A percentile compares a stretch with the other conserved stretches of the same genome.
phyloP scores from a whole-genome alignment of 2,113 vertebrate species.

The Petaurus breviceps region DNA sequence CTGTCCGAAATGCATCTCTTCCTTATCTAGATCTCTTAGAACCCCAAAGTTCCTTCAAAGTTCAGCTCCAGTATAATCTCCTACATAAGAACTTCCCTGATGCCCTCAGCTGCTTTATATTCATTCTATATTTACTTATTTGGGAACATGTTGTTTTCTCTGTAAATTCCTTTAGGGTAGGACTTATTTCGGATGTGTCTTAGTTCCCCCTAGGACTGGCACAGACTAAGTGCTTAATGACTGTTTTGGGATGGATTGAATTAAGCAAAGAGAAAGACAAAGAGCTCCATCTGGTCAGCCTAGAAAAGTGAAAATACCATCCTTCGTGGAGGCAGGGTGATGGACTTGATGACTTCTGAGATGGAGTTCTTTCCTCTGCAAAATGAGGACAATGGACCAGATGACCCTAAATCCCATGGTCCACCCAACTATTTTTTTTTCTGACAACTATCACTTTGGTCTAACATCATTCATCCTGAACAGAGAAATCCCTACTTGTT shows the following conservation, averaged over 20 bases:
- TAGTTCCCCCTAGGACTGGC: background rate
- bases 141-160: background rate
- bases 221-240: background rate
- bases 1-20: background rate
- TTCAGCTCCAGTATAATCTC: background rate
- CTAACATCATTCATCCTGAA: background rate
- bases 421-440: background rate
- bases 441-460: background rate
- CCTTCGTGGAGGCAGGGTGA: background rate
- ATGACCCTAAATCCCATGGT: background rate
- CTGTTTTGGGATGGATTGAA: background rate
- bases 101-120: background rate
- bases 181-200: background rate
- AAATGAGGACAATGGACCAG: background rate
- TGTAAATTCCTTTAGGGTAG: background rate
- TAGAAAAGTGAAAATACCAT: background rate
- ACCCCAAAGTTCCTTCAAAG: background rate
- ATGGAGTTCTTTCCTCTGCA: background rate
- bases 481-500: background rate
- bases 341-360: background rate
- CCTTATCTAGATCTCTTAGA: background rate
- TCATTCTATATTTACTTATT: background rate
- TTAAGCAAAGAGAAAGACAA: background rate
- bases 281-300: no score
- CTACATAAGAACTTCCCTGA: fast-evolving